phyloP scores from a whole-genome alignment of 2,888 invertebrate genomes.

The Lasioglossum zephyrum region DNA sequence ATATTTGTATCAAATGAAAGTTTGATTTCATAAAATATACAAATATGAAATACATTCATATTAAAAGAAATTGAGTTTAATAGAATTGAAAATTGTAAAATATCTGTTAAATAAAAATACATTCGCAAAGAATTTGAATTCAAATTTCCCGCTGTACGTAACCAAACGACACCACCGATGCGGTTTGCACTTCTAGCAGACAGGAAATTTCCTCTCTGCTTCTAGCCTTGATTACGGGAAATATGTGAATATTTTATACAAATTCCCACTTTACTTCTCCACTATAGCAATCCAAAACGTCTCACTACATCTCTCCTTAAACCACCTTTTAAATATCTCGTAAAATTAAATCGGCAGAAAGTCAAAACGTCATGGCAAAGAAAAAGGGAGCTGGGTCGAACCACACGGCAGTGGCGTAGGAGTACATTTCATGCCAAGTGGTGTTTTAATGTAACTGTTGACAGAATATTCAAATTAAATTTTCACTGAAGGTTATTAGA shows the following conservation, averaged over 20 bases:
- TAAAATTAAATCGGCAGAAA: not conserved
- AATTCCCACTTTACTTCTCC: not conserved
- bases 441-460: not conserved
- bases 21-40: not conserved
- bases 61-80: not conserved
- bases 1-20: not conserved
- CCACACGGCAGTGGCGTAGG: not conserved
- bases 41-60: not conserved
- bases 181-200: not conserved
- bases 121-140: not conserved
- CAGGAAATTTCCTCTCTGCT: not conserved
- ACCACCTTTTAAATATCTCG: not conserved
- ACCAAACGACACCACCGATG: not conserved
- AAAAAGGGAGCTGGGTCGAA: not conserved
- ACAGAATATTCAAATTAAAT: not conserved
- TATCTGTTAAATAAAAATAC: not conserved
- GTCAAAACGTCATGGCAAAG: not conserved
- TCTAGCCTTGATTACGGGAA: not conserved
- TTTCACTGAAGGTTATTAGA: not conserved
- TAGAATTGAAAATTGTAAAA: not conserved
- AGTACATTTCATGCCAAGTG: not conserved
- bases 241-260: not conserved
- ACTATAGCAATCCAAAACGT: not conserved
- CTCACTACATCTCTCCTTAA: not conserved
- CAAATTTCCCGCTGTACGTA: not conserved